These are phyloP conservation scores for Meloidogyne chitwoodi DNA, from an alignment of 1,140 invertebrate species.

Conservation along the genomic window DNA sequence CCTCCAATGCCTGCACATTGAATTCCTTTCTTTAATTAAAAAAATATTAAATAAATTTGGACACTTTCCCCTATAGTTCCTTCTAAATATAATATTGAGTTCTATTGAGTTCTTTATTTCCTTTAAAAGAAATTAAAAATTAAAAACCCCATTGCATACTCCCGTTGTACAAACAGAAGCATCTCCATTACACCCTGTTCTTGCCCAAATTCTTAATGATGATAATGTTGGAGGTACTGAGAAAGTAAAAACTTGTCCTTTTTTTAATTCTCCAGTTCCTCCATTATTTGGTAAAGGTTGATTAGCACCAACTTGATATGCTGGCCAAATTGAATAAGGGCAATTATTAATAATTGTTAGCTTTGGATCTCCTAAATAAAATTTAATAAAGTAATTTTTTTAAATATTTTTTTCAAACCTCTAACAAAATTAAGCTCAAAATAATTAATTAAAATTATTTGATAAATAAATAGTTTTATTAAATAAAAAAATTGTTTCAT, in stretches of 20 bases:
- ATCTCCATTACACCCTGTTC: neutral
- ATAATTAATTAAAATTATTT: no score
- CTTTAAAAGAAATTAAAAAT: no score
- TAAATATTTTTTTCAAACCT: no score
- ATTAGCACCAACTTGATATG: neutral
- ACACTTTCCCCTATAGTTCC: no score
- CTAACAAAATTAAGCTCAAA: no score
- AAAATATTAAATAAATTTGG: no score
- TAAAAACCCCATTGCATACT: neutral
- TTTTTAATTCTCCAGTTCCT: neutral
- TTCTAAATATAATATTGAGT: no score
- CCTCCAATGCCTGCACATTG: neutral
- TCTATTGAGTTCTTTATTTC: no score
- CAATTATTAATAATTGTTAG: neutral
- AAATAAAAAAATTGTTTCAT: no score
- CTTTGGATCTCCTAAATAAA: neutral
- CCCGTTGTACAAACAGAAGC: neutral
- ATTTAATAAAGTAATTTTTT: no score
- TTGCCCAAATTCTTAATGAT: neutral
- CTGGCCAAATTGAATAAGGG: neutral
- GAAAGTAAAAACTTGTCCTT: neutral
- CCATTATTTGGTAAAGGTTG: neutral
- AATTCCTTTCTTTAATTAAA: no score
- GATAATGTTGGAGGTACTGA: neutral
- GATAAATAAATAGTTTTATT: no score